A percentile compares a stretch with the other conserved stretches of the same genome.
phyloP scores from a whole-genome alignment of 2,888 invertebrate genomes.

The Cataglyphis albicans region DNA sequence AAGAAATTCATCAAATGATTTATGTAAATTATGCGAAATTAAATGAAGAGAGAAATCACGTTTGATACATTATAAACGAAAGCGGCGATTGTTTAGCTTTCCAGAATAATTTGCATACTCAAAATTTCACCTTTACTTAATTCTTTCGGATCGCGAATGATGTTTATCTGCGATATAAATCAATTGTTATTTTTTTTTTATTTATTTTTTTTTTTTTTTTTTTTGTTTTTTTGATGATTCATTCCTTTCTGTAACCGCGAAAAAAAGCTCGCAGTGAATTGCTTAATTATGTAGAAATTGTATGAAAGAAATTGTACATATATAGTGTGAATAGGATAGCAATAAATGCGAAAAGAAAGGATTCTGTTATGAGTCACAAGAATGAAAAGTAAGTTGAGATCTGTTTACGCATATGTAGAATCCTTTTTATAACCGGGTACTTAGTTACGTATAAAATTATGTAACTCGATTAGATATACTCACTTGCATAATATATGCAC shows the following conservation, averaged over 20 bases:
- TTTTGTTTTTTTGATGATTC: background rate
- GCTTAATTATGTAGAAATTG: constrained; percentile 5
- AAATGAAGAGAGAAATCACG: background rate
- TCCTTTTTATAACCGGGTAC: constrained; percentile 4
- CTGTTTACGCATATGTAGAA: background rate
- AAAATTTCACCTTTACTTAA: background rate
- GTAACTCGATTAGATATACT: constrained; percentile 48
- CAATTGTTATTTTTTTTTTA: background rate
- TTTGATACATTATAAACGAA: background rate
- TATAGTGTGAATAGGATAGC: background rate
- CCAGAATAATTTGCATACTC: background rate
- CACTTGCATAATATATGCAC: constrained; percentile 51
- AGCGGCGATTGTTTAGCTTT: background rate
- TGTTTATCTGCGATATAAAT: background rate
- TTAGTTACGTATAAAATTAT: constrained; percentile 57
- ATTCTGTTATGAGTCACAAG: background rate
- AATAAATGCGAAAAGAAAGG: background rate
- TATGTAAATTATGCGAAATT: background rate
- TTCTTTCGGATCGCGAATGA: background rate
- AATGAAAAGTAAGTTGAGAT: background rate
- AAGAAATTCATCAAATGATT: background rate
- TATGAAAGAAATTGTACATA: background rate
- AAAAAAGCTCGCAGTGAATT: background rate
- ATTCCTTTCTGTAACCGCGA: background rate
- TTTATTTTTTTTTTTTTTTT: background rate